Evolutionary conservation across 2,113 vertebrate species (phyloP), one percentile per base, ranked within the genome.

Genomic region (Zosterops hypoxanthus): DNA sequence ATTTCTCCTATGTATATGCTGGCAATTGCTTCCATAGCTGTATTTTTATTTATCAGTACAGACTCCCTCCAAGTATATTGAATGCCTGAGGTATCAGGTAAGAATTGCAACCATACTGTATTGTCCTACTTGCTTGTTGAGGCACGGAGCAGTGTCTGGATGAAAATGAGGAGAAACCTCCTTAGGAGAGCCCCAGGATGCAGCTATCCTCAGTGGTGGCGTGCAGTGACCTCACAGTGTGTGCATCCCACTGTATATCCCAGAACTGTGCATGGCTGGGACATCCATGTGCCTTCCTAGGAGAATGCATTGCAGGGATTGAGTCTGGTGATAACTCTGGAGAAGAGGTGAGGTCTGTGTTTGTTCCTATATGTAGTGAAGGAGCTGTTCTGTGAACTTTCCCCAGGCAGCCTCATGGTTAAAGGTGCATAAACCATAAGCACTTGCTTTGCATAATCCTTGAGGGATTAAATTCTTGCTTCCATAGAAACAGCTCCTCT

Each of bases 401-500:
- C 76, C 72, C n/a, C 50, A 56, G 68, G 68, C 39, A 86, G 16
- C 69, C 39, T 77, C 12, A 1, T 61, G 29, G 44, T 87, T 78
- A 68, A 68, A 77, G 31, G 31, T 70, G 31, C 28, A 15, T 47
- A 39, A 86, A 25, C 57, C 57, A 11, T 31, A 47, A 44, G 36
- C 3, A 1, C 34, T 80, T 79, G 18, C 36, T 41, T 86, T 68
- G 22, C 34, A 2, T 91, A 65, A 33, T 85, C 81, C 36, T 72
- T 65, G 73, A 44, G 64, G n/a, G 26, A 63, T 94, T 93, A 13
- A 59, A 33, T 66, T 94, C 14, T 86, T 96, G 52, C 70, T 66
- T 69, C 59, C 24, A 2, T 26, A 81, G 88, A 47, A 90, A 56
- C 64, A 71, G 39, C 47, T 92, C n/a, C 59, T 79, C 22, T 92